These are phyloP conservation scores for Engraulis encrasicolus DNA, from an alignment of 2,113 vertebrate species.

Conservation along the genomic window DNA sequence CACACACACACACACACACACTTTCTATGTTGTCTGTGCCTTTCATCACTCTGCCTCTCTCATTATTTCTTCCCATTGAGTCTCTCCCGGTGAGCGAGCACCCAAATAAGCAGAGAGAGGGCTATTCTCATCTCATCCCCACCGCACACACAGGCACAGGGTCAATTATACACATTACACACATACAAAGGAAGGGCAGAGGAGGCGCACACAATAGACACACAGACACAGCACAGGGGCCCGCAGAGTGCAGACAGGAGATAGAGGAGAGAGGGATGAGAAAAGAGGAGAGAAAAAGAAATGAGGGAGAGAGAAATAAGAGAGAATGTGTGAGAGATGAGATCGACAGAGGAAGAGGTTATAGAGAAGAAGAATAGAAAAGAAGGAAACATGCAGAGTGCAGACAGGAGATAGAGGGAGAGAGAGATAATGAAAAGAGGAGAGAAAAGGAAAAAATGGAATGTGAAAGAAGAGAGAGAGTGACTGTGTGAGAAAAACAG, in stretches of 20 bases:
- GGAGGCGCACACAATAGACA: conserved; percentile 12
- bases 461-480: no score
- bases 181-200: not conserved
- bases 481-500: no score
- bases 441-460: no score
- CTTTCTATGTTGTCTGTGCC: not conserved
- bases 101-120: no score
- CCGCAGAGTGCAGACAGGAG: conserved; percentile 12
- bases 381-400: no score
- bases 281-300: conserved; percentile 20
- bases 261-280: conserved; percentile 43
- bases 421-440: no score
- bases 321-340: no score
- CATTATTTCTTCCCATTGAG: not conserved
- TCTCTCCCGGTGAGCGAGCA: not conserved
- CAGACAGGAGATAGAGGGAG: no score
- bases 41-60: not conserved
- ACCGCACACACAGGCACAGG: not conserved
- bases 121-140: no score
- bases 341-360: no score
- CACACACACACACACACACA: conserved; percentile 4
- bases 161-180: conserved; percentile 19
- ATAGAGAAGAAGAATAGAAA: no score
- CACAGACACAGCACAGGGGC: no score
- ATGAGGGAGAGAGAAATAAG: not conserved